Percentiles rank a stretch among this genome's conserved stretches.
Conservation (phyloP, 2,113 vertebrate genomes). For the Entomyzon cyanotis region DNA sequence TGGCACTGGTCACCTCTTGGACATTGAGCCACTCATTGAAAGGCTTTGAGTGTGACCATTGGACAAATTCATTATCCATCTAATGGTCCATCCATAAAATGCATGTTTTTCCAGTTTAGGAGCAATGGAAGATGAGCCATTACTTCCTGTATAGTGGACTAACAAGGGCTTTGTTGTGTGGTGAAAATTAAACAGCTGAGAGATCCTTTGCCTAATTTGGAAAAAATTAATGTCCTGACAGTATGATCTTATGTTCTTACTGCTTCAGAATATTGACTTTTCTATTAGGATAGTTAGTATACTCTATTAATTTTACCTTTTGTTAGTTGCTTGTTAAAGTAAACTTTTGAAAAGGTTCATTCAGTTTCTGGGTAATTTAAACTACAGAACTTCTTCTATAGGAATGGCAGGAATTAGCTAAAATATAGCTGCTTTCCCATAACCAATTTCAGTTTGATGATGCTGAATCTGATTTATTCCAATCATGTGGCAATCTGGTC, state of each 20-base stretch:
- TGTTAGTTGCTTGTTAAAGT: neutral
- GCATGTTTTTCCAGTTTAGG: neutral
- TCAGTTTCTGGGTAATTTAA: neutral
- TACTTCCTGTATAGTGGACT: neutral
- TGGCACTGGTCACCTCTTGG: neutral
- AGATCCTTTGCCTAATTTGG: neutral
- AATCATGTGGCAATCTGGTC: neutral
- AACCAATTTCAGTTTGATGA: neutral
- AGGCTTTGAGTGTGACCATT: too few species aligned
- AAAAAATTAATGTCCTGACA: neutral
- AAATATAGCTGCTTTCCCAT: neutral
- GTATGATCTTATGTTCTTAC: neutral
- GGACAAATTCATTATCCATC: neutral
- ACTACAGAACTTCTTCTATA: neutral
- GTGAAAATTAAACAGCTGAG: neutral
- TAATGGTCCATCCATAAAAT: neutral
- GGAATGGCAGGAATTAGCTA: neutral
- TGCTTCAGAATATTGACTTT: neutral
- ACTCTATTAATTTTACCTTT: neutral
- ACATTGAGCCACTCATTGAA: accelerated
- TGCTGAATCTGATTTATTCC: neutral
- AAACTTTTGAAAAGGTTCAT: neutral
- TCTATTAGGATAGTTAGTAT: neutral
- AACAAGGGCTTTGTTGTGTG: neutral
- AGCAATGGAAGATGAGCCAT: neutral